Base-by-base conservation (phyloP, 2,888 invertebrate genomes). In the Alsophila aescularia region DNA sequence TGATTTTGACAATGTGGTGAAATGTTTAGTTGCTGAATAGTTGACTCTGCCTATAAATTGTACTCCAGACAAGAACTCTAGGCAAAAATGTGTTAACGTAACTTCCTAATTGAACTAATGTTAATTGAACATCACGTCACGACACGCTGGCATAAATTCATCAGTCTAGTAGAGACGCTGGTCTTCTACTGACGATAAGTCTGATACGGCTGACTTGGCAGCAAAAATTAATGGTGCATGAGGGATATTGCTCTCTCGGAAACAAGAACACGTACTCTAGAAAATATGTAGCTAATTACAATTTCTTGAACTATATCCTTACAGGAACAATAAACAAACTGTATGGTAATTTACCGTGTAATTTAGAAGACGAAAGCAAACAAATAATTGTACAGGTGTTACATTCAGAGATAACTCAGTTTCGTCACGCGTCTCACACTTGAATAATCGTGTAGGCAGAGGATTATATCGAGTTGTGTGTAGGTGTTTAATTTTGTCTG, bases 161-260 rank as follows among this genome's bases (percentile, higher is more conserved):
- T 64, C 61, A 62, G 44, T 61, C 59, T 63, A 55, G 44, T 57
- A 34, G 14, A 52, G 52, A 47, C 60, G 57, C 58, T 64, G 58
- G 32, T 62, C 58, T 66, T 8, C 18, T 51, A 67, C 60, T 68
- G 70, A 70, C 70, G 77, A 59, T 67, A 69, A 68, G 36, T 35
- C 27, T 34, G 44, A 18, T 36, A 10, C 73, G 66, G 73, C 70
- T 75, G 66, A 73, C 71, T 82, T 83, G 81, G 78, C 81, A 80
- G 80, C 74, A 79, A 78, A 54, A 81, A 70, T 87, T 81, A 89
- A 84, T 88, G 84, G 85, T 82, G 88, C 89, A 77, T 88, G 77
- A 73, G 80, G 87, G 70, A 75, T 87, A 62, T 82, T 88, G 87
- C 83, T 81, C 83, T 81, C 86, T 79, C 79, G 65, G 54, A 62